These are phyloP conservation scores for Diaperis boleti DNA, from an alignment of 2,888 invertebrate genomes.

Conservation along the genomic window DNA sequence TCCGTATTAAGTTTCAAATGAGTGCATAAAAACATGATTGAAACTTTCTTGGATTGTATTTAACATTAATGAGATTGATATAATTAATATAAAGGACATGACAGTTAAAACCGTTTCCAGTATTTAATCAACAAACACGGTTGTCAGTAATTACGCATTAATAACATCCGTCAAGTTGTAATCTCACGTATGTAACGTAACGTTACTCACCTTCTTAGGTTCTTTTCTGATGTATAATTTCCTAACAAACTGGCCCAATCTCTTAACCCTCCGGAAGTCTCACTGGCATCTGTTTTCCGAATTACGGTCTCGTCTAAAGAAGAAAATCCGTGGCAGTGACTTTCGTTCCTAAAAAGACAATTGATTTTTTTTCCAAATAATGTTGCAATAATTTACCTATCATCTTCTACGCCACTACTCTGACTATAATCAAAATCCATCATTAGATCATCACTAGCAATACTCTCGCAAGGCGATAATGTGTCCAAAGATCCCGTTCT, in stretches of 20 bases:
- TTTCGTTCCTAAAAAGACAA: slow-evolving; percentile 59
- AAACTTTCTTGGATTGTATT: too few relatives aligned
- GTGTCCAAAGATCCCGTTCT: slow-evolving; percentile 81
- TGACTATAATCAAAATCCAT: slow-evolving; percentile 80
- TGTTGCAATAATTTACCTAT: slow-evolving; percentile 56
- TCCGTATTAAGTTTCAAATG: too few relatives aligned
- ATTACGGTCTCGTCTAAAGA: slow-evolving; percentile 68
- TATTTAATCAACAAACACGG: too few relatives aligned
- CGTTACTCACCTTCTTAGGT: slow-evolving; percentile 47
- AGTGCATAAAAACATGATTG: too few relatives aligned
- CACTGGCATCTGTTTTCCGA: slow-evolving; percentile 21
- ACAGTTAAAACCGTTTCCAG: too few relatives aligned
- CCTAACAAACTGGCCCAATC: slow-evolving; percentile 48
- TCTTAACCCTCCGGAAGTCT: slow-evolving; percentile 26
- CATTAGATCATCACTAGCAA: slow-evolving; percentile 90
- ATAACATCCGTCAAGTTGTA: neutral
- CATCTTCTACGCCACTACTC: slow-evolving; percentile 68
- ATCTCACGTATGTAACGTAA: too few relatives aligned
- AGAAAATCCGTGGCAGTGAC: slow-evolving; percentile 60
- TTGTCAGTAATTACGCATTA: too few relatives aligned
- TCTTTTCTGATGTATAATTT: slow-evolving; percentile 42
- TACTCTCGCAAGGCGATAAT: slow-evolving; percentile 84
- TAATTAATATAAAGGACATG: too few relatives aligned
- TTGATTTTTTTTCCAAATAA: too few relatives aligned
- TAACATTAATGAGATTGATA: too few relatives aligned